Evolutionary conservation across 2,888 invertebrate genomes (phyloP).

Genomic region (Drosophila paucipuncta): DNA sequence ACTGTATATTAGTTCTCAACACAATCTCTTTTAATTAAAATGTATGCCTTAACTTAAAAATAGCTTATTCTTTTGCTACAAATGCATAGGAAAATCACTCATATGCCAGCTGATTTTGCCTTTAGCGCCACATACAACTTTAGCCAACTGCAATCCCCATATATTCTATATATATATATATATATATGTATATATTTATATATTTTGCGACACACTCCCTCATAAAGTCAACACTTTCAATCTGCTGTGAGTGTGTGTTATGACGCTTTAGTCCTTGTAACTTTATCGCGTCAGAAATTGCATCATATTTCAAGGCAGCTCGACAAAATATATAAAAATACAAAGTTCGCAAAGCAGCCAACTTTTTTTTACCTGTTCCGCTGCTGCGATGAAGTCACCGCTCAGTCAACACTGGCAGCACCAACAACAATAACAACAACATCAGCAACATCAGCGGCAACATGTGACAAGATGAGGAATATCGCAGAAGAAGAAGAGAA

Average conservation of each 20-base stretch:
- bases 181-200: constrained; percentile 1
- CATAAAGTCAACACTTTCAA: constrained; percentile 69
- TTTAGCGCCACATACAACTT: constrained; percentile 45
- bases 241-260: constrained; percentile 40
- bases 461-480: constrained; percentile 47
- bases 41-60: background rate
- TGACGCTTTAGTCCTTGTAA: constrained; percentile 68
- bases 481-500: constrained; percentile 15
- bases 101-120: constrained; percentile 7
- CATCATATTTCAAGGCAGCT: constrained; percentile 78
- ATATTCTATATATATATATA: constrained; percentile 8
- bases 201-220: constrained; percentile 20
- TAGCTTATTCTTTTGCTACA: background rate
- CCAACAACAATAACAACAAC: constrained; percentile 5
- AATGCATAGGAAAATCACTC: background rate
- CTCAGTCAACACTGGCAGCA: constrained; percentile 16
- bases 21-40: background rate
- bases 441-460: constrained; percentile 30
- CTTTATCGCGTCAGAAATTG: constrained; percentile 79
- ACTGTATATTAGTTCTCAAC: background rate
- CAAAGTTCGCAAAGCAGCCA: constrained; percentile 53
- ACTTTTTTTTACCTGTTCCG: constrained; percentile 59
- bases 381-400: constrained; percentile 16
- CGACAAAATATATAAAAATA: constrained; percentile 69
- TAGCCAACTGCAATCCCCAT: constrained; percentile 44